Percentiles rank a stretch among this genome's conserved stretches.
These are phyloP conservation scores for Apomyelois bistriatella DNA, from an alignment of 2,888 invertebrate species.

Conservation along the genomic window DNA sequence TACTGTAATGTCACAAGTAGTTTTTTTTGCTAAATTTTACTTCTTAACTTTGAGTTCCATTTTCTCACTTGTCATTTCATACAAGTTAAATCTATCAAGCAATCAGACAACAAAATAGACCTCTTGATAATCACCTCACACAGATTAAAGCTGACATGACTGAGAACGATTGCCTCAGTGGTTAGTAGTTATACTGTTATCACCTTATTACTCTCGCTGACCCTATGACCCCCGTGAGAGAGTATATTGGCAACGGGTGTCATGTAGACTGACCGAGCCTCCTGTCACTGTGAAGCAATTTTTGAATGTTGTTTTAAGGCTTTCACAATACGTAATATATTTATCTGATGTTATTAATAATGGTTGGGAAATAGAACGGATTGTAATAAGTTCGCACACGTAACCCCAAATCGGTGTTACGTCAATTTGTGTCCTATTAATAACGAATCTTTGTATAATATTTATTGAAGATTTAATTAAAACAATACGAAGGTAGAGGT, in stretches of 20 bases:
- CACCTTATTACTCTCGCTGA: conserved; percentile 1
- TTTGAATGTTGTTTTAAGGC: conserved; percentile 13
- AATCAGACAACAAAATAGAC: neutral
- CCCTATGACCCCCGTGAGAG: neutral
- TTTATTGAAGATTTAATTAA: too few species aligned
- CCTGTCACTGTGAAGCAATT: conserved; percentile 10
- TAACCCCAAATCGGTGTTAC: neutral
- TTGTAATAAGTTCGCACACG: conserved; percentile 3
- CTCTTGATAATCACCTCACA: too few species aligned
- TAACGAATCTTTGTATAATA: neutral
- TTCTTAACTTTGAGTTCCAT: too few species aligned
- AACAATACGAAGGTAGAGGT: too few species aligned
- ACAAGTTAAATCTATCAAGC: neutral
- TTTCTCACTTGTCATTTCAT: neutral
- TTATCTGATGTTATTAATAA: conserved; percentile 10
- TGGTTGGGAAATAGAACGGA: conserved; percentile 3
- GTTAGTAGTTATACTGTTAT: conserved; percentile 12
- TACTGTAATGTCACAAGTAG: too few species aligned
- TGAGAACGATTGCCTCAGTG: neutral
- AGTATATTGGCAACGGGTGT: neutral
- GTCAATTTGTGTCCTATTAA: neutral
- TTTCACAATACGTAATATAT: conserved; percentile 10
- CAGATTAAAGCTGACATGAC: neutral
- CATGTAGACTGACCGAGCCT: conserved; percentile 2
- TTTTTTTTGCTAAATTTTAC: too few species aligned